Conservation (phyloP, 2,113 vertebrate species). For the Peromyscus polionotus region DNA sequence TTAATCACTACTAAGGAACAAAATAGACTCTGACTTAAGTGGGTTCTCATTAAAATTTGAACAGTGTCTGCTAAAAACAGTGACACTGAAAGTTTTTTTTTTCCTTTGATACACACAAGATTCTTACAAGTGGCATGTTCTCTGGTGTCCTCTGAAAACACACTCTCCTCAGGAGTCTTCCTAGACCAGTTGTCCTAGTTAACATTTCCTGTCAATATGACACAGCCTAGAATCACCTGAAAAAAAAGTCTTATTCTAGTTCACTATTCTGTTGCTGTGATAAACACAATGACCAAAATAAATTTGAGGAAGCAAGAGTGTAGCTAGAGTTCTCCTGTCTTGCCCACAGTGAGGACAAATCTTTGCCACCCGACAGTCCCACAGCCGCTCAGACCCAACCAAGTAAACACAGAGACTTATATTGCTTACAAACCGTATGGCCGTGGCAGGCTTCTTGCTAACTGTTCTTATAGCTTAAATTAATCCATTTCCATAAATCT, state of each 20-base stretch:
- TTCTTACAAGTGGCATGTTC: neutral
- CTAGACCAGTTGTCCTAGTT: neutral
- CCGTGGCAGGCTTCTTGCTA: too few species aligned
- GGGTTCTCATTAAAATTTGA: conserved; percentile 76
- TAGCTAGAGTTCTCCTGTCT: too few species aligned
- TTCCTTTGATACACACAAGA: neutral
- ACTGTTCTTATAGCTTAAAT: too few species aligned
- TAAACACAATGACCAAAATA: neutral
- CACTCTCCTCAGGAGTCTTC: neutral
- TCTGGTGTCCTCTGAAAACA: neutral
- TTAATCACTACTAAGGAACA: conserved; percentile 71
- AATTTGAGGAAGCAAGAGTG: neutral
- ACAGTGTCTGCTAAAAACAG: conserved; percentile 50
- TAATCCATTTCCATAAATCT: too few species aligned
- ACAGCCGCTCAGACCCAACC: too few species aligned
- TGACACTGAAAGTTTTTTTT: conserved; percentile 65
- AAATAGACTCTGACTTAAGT: conserved; percentile 67
- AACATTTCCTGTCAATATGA: neutral
- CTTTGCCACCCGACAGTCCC: too few species aligned
- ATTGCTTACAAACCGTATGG: too few species aligned
- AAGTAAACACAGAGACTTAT: too few species aligned
- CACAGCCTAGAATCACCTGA: neutral
- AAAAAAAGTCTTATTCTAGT: neutral
- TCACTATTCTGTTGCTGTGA: neutral
- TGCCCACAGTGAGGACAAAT: too few species aligned